Evolutionary conservation across 1,140 invertebrate genomes (phyloP), one percentile per base, ranked within the genome.

Genomic region (Pentalonia nigronervosa): DNA sequence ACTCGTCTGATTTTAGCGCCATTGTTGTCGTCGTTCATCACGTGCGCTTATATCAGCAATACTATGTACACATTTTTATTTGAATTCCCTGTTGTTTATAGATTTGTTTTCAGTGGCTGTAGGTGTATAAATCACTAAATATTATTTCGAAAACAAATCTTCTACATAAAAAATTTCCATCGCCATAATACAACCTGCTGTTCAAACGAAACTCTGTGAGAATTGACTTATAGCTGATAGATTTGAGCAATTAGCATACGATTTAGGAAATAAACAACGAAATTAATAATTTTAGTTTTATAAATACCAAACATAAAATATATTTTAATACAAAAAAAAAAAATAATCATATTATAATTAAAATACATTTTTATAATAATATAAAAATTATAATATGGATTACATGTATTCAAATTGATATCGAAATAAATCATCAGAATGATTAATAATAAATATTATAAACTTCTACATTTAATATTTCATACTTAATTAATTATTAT

Each of bases 71-170:
- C 30, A 11, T 56, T 89, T 89, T 89, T 89, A 76, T 89, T 89
- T 50, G 48, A 48, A 84, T 41, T 84, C 14, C 17, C 48, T 34
- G 20, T 53, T 50, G 84, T 87, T 30, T 48, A 30, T 14, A 25
- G 41, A 47, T 30, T 87, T 47, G 14, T 89, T 89, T 53, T 53
- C 87, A 34, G 20, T 25, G n/a, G 48, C n/a, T n/a, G 20, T 36
- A 7, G 87, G 20, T n/a, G 11, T 53, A 89, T 89, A n/a, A 53
- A 89, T 89, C 48, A 50, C n/a, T 89, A 53, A 53, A 20, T 36
- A 53, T 89, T 89, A 89, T 89, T 89, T 89, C 2, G 48, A n/a
- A 89, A 23, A 34, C n/a, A 87, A 45, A 87, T 87, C 45, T 45
- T 87, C 30, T 47, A 47, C 21, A 48, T 47, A 47, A 45, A 45